These are phyloP conservation scores for Sycophaga agraensis DNA, from an alignment of 1,140 invertebrate genomes.

Conservation along the genomic window DNA sequence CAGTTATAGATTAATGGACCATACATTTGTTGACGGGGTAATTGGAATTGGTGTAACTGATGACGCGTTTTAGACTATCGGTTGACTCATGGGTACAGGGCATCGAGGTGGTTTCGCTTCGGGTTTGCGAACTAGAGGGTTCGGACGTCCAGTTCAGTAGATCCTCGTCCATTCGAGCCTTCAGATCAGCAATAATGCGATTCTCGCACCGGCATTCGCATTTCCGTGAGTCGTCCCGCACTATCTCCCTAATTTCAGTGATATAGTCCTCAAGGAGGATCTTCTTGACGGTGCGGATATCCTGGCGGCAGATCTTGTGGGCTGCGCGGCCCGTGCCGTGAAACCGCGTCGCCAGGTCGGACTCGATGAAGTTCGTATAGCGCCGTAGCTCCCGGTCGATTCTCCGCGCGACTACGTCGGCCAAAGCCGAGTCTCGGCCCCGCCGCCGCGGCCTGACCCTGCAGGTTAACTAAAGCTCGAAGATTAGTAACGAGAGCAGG, in stretches of 20 bases:
- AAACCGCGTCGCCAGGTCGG: neutral
- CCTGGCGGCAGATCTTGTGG: neutral
- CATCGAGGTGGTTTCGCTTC: too few species aligned
- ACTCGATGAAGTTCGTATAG: slow-evolving; percentile 1
- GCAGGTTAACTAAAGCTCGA: too few species aligned
- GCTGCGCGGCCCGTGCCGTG: neutral
- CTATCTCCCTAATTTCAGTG: slow-evolving; percentile 21
- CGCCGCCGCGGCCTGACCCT: neutral
- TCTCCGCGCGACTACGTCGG: neutral
- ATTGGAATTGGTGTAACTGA: too few species aligned
- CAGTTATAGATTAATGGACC: too few species aligned
- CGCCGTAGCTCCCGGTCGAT: neutral
- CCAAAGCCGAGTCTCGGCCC: neutral
- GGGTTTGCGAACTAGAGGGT: too few species aligned
- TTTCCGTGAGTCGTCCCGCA: neutral
- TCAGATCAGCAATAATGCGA: neutral
- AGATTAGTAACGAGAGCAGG: too few species aligned
- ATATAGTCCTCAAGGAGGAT: slow-evolving; percentile 20
- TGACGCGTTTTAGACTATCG: too few species aligned
- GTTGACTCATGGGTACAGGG: too few species aligned
- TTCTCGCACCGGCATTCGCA: slow-evolving; percentile 34
- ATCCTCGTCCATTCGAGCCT: slow-evolving; percentile 7
- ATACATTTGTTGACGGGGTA: too few species aligned
- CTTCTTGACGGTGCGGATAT: neutral
- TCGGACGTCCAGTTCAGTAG: too few species aligned